Evolutionary conservation across 2,888 invertebrate species (phyloP), one percentile per base, ranked within the genome.

Genomic region (Drosophila mayaguana): DNA sequence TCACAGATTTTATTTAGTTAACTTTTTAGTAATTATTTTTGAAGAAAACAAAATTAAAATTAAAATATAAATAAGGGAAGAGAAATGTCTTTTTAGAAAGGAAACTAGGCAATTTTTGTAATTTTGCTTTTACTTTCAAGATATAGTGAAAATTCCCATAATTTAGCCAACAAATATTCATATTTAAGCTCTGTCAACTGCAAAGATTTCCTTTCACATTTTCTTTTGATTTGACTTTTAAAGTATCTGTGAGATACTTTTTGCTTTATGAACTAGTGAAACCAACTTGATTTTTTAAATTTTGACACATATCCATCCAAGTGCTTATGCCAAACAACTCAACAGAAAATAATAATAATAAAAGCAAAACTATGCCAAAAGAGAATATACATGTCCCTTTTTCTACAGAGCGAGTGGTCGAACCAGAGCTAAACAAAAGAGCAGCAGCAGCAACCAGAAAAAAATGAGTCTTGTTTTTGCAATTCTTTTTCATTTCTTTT

Each of bases 251-350:
- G 46, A 67, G 75, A 75, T 75, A 63, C 60, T 66, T 66, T 32
- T 32, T 32, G 50, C 48, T 67, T 80, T 71, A 80, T 63, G 76
- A 68, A 81, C 69, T 74, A 63, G 45, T 57, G 51, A 45, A 75
- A 66, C 61, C 74, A 77, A 78, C 61, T 77, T 70, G 72, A 88
- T 85, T 80, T 81, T 55, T 74, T 78, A 78, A 90, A 83, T 80
- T 90, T 90, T 90, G 87, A 88, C 88, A 88, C 70, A 69, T 69
- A 72, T 72, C 46, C 63, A 72, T 72, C 46, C 63, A 60, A 68
- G 68, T 90, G 87, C 90, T 89, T 83, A 91, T 89, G 90, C 81
- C 81, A 81, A 88, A 83, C 81, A 88, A 88, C 88, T 83, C 72
- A 55, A 67, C 34, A 18, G 45, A 40, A 48, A 48, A 32, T 16